A percentile compares a stretch with the other conserved stretches of the same genome.
Evolutionary conservation across 2,888 invertebrate genomes (phyloP).

Genomic region (Drosophila prolongata): DNA sequence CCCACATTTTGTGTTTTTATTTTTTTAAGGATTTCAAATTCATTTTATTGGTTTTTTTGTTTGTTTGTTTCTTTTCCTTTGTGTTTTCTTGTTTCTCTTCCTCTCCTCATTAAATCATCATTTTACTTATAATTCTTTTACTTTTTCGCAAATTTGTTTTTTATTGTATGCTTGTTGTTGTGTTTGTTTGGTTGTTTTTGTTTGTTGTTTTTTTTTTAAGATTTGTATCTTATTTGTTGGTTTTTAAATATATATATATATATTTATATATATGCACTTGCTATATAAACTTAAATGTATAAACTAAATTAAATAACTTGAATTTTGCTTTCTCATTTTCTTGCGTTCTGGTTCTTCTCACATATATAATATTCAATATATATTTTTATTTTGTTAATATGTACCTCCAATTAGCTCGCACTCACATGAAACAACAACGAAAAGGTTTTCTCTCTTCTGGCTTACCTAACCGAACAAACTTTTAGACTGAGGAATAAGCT

Average conservation of each 20-base stretch:
- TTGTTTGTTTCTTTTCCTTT: slow-evolving; percentile 63
- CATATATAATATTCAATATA: slow-evolving; percentile 39
- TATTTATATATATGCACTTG: slow-evolving; percentile 70
- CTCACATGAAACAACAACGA: slow-evolving; percentile 78
- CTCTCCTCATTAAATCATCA: slow-evolving; percentile 45
- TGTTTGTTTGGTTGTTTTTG: slow-evolving; percentile 57
- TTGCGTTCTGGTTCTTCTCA: slow-evolving; percentile 40
- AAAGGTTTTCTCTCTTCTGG: slow-evolving; percentile 33
- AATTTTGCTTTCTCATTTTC: slow-evolving; percentile 62
- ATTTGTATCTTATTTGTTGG: slow-evolving; percentile 61
- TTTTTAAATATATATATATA: slow-evolving; percentile 58
- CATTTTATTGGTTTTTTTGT: slow-evolving; percentile 77
- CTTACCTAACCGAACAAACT: slow-evolving; percentile 20
- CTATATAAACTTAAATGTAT: slow-evolving; percentile 81
- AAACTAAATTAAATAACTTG: slow-evolving; percentile 77
- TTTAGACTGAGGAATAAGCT: slow-evolving; percentile 20
- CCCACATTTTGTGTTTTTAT: slow-evolving; percentile 57
- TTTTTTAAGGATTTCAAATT: slow-evolving; percentile 81
- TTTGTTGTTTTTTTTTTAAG: slow-evolving; percentile 50
- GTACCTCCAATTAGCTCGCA: slow-evolving; percentile 70
- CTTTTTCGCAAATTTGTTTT: slow-evolving; percentile 51
- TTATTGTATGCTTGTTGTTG: slow-evolving; percentile 64
- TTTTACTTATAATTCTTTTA: slow-evolving; percentile 69
- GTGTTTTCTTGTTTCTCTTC: slow-evolving; percentile 52
- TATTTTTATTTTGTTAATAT: slow-evolving; percentile 56